Evolutionary conservation across 2,797 vertebrate species (phyloP).

Genomic region (Aeoliscus strigatus): DNA sequence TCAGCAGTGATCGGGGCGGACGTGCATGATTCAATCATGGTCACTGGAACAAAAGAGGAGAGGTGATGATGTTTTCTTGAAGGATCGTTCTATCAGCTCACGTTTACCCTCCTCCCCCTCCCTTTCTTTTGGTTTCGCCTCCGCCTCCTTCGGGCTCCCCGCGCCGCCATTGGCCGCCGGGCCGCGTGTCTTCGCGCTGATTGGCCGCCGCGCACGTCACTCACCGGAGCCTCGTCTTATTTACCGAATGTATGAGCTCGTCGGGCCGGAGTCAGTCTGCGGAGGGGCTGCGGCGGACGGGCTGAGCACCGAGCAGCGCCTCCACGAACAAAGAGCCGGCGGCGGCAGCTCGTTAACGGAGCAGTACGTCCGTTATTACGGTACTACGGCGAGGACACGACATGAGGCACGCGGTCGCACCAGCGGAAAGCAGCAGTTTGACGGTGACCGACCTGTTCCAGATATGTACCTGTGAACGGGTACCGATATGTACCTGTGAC

Average conservation of each 20-base stretch:
- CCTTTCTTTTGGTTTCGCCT: slow-evolving; percentile 33
- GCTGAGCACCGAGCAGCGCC: slow-evolving; percentile 66
- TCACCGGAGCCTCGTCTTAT: slow-evolving; percentile 62
- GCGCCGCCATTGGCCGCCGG: slow-evolving; percentile 45
- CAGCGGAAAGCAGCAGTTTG: slow-evolving; percentile 63
- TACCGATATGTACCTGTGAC: slow-evolving; percentile 79
- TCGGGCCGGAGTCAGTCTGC: slow-evolving; percentile 63
- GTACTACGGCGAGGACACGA: slow-evolving; percentile 48
- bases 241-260: slow-evolving; percentile 64
- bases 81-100: slow-evolving; percentile 49
- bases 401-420: slow-evolving; percentile 77
- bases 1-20: too few relatives aligned
- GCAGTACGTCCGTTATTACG: too few relatives aligned
- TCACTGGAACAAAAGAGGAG: slow-evolving; percentile 62
- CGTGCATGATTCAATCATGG: slow-evolving; percentile 39
- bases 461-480: slow-evolving; percentile 71
- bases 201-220: slow-evolving; percentile 56
- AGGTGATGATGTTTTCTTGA: slow-evolving; percentile 64
- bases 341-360: too few relatives aligned
- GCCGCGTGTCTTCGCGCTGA: slow-evolving; percentile 59
- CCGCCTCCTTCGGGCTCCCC: neutral
- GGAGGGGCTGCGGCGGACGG: slow-evolving; percentile 63
- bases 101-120: slow-evolving; percentile 41
- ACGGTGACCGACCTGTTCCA: slow-evolving; percentile 70
- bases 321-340: slow-evolving; percentile 74